Conservation (phyloP, 2,113 vertebrate genomes). For the Holacanthus passer region DNA sequence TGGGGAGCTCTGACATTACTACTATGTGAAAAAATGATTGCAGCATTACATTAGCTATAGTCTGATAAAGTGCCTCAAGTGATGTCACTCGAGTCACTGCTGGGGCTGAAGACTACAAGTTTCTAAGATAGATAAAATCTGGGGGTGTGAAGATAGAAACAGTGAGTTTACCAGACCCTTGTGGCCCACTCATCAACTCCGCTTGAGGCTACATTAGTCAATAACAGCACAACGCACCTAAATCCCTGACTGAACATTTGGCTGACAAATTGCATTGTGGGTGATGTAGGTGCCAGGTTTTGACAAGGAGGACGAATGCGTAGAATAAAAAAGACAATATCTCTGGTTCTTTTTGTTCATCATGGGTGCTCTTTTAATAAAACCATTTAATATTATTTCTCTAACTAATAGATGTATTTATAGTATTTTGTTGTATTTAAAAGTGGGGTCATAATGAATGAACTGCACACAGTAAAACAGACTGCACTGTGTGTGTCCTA, state of each 20-base stretch:
- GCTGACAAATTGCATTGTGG: background rate
- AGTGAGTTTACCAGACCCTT: no score
- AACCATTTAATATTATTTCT: background rate
- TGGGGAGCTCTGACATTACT: background rate
- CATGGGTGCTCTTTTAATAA: no score
- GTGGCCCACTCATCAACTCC: background rate
- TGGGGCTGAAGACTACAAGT: background rate
- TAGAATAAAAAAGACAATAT: no score
- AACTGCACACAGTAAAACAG: background rate
- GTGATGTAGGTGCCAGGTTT: background rate
- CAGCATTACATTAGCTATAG: no score
- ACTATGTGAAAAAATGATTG: background rate
- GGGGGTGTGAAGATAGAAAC: no score
- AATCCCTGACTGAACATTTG: background rate
- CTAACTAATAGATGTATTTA: background rate
- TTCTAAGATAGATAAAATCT: background rate
- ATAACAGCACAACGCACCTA: background rate
- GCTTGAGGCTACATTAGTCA: background rate
- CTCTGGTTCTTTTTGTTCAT: no score
- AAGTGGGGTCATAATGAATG: background rate
- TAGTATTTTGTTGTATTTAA: background rate
- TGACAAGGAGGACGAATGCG: no score
- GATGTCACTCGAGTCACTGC: background rate
- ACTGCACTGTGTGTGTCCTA: background rate
- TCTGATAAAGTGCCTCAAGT: background rate